Conservation (phyloP, 2,797 vertebrate genomes). For the Hirundo rustica region DNA sequence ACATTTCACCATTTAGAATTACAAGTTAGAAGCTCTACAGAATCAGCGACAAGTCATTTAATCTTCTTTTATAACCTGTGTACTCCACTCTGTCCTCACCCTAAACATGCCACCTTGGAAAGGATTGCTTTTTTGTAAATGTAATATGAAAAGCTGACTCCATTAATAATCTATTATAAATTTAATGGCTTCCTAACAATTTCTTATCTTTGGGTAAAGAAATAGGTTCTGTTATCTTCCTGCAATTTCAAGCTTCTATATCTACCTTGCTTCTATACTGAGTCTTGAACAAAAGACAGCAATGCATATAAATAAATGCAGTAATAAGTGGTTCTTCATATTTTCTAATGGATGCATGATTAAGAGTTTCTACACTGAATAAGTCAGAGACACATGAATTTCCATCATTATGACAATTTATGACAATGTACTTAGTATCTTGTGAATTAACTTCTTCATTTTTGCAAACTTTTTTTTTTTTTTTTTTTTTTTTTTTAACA, state of each 20-base stretch:
- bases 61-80: background rate
- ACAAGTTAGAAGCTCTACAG: background rate
- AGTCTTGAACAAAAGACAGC: background rate
- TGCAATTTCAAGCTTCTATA: background rate
- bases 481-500: background rate
- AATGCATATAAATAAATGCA: background rate
- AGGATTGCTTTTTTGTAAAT: background rate
- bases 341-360: background rate
- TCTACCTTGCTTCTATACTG: background rate
- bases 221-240: background rate
- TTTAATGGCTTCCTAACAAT: background rate
- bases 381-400: background rate
- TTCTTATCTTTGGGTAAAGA: background rate
- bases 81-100: background rate
- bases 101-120: background rate
- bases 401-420: background rate
- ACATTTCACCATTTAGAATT: background rate
- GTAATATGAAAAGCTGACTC: background rate
- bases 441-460: background rate
- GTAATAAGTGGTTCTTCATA: background rate
- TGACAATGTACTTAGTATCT: background rate
- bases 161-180: background rate
- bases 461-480: background rate
- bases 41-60: background rate
- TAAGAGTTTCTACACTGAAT: background rate